Percentiles rank a stretch among this genome's conserved stretches.
These are phyloP conservation scores for Oncorhynchus mykiss DNA, from an alignment of 2,113 vertebrate genomes.

Conservation along the genomic window DNA sequence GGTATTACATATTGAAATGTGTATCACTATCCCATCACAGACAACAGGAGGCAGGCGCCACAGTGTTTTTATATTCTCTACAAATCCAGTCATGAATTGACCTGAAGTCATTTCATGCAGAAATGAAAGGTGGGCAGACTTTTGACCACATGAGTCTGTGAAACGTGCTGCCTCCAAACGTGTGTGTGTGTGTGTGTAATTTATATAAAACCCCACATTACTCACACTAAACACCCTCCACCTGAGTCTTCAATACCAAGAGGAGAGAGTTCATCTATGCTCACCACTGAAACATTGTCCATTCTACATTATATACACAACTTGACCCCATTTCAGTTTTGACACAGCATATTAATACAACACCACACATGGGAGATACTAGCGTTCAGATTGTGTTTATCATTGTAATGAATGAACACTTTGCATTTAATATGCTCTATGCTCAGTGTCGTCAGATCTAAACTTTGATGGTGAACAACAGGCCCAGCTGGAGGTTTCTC, in stretches of 20 bases:
- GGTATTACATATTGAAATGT: too few relatives aligned
- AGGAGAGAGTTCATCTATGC: background rate
- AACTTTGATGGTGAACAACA: constrained; percentile 3
- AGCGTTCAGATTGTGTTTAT: background rate
- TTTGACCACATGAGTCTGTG: too few relatives aligned
- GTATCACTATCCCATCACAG: background rate
- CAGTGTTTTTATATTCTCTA: background rate
- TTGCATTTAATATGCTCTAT: background rate
- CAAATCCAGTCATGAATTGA: background rate
- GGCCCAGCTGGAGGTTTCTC: background rate
- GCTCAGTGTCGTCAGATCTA: background rate
- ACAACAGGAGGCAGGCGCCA: background rate
- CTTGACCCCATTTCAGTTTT: background rate
- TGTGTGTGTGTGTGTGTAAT: background rate
- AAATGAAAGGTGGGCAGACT: too few relatives aligned
- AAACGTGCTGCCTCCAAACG: too few relatives aligned
- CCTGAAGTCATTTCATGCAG: constrained; percentile 10
- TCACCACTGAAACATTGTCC: background rate
- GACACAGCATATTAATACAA: background rate
- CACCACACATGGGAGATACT: background rate
- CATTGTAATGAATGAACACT: background rate
- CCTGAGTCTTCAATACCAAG: background rate
- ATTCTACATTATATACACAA: background rate
- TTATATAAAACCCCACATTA: background rate
- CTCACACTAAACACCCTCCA: background rate